Percentiles rank a stretch among this genome's conserved stretches.
Conservation (phyloP, 2,888 invertebrate species). For the Ophion costatus region DNA sequence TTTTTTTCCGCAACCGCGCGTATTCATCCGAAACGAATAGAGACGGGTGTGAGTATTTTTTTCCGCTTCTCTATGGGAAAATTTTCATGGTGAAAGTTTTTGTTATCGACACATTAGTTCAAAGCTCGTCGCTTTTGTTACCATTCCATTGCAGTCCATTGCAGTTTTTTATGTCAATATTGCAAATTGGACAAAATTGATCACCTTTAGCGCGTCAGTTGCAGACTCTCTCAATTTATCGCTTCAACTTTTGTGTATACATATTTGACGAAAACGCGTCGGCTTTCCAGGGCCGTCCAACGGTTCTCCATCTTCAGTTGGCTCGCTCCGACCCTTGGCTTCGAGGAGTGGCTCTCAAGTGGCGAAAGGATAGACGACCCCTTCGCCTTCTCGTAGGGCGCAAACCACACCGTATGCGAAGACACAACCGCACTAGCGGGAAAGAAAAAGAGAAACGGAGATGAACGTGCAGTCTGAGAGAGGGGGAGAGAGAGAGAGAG, state of each 20-base stretch:
- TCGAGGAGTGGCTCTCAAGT: slow-evolving; percentile 60
- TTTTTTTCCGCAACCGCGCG: no score
- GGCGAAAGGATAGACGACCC: slow-evolving; percentile 58
- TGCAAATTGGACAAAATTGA: no score
- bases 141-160: no score
- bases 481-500: slow-evolving; percentile 6
- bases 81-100: background rate
- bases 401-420: slow-evolving; percentile 31
- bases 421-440: slow-evolving; percentile 15
- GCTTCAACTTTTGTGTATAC: slow-evolving; percentile 1
- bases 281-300: slow-evolving; percentile 26
- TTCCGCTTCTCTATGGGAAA: background rate
- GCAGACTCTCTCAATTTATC: slow-evolving; percentile 27
- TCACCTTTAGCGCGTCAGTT: background rate
- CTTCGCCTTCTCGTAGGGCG: slow-evolving; percentile 17
- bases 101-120: no score
- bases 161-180: no score
- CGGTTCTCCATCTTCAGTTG: slow-evolving; percentile 50
- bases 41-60: background rate
- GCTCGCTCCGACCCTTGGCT: slow-evolving; percentile 31
- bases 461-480: no score
- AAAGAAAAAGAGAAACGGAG: slow-evolving; percentile 8
- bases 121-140: no score
- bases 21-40: no score
- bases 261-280: slow-evolving; percentile 30